These are phyloP conservation scores for Macrocentrus cingulum DNA, from an alignment of 1,140 invertebrate species.

Conservation along the genomic window DNA sequence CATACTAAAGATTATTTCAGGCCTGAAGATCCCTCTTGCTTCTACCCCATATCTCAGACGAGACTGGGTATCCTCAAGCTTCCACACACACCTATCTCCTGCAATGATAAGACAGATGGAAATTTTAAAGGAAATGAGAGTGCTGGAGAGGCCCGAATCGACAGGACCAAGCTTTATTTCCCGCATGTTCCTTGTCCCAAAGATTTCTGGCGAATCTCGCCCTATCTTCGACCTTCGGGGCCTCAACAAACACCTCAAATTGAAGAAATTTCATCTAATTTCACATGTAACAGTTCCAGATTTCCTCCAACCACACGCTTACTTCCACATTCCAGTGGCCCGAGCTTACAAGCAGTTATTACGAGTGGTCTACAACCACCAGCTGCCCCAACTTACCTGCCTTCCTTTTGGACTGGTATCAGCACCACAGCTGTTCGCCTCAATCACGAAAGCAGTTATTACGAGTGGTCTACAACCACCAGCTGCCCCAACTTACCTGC, in stretches of 20 bases:
- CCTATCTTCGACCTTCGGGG: no score
- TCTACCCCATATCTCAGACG: no score
- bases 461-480: slow-evolving; percentile 34
- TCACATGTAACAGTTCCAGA: not conserved
- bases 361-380: slow-evolving; percentile 34
- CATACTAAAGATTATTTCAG: no score
- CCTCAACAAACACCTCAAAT: not conserved
- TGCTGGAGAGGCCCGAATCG: no score
- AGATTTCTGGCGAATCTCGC: no score
- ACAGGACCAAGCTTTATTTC: no score
- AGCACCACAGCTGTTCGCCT: slow-evolving; percentile 40
- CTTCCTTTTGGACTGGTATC: slow-evolving; percentile 40
- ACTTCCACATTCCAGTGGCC: slow-evolving; percentile 40
- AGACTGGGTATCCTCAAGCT: no score
- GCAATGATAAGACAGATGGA: no score
- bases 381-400: slow-evolving; percentile 31
- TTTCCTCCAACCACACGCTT: slow-evolving; percentile 20
- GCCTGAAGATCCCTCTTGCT: no score
- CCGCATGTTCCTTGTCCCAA: no score
- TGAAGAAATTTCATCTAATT: slow-evolving; percentile 2
- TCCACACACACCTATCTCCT: no score
- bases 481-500: slow-evolving; percentile 31
- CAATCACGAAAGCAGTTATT: slow-evolving; percentile 42
- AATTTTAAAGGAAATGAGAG: no score
- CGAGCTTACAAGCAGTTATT: slow-evolving; percentile 35